These are phyloP conservation scores for Scaptodrosophila latifasciaeformis DNA, from an alignment of 2,888 invertebrate species.

Conservation along the genomic window DNA sequence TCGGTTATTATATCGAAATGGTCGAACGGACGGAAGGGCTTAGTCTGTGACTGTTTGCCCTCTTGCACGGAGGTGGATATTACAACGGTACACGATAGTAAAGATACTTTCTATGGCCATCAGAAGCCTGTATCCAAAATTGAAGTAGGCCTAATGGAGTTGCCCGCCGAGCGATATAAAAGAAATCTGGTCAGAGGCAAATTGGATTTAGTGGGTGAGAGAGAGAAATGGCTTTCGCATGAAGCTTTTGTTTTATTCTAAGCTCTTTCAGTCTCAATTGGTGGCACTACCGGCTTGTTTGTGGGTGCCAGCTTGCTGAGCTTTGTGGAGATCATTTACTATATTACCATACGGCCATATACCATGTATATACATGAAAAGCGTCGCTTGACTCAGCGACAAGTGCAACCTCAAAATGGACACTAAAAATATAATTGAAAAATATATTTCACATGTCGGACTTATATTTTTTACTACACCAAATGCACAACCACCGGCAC, in stretches of 20 bases:
- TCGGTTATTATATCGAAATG: conserved; percentile 82
- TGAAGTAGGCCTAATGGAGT: conserved; percentile 79
- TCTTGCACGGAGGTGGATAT: conserved; percentile 84
- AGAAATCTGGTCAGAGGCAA: conserved; percentile 84
- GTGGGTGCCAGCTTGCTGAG: conserved; percentile 82
- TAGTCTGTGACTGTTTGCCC: conserved; percentile 82
- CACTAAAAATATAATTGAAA: not conserved
- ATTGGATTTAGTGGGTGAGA: conserved; percentile 83
- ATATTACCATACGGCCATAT: conserved; percentile 76
- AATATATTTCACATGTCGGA: too few relatives aligned
- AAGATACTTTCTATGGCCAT: conserved; percentile 65
- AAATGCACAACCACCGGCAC: not conserved
- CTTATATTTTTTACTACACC: too few relatives aligned
- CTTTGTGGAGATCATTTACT: conserved; percentile 80
- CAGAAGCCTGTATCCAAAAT: conserved; percentile 75
- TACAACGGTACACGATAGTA: conserved; percentile 77
- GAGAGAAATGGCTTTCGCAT: too few relatives aligned
- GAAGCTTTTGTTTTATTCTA: conserved; percentile 36
- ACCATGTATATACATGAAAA: conserved; percentile 58
- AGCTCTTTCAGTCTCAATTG: conserved; percentile 78
- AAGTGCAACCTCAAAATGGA: conserved; percentile 12
- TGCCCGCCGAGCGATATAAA: conserved; percentile 83
- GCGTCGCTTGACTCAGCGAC: conserved; percentile 27
- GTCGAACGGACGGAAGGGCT: conserved; percentile 78
- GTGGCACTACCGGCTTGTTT: conserved; percentile 81